Percentiles rank a stretch among this genome's conserved stretches.
Conservation (phyloP, 2,113 vertebrate species). For the Bagarius yarrelli region DNA sequence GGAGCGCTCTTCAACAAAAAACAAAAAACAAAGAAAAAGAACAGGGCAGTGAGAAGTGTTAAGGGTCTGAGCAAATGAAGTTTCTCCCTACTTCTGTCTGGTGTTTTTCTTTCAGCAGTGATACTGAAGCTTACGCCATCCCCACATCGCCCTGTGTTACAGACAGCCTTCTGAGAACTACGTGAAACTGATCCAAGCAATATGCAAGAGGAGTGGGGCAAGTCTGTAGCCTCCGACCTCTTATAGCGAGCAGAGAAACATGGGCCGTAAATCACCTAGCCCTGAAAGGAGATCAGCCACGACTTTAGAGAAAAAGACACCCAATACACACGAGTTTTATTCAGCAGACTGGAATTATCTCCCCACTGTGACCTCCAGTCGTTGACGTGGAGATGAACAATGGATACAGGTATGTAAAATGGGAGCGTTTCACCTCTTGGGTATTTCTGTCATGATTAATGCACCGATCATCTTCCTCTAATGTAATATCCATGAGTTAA, state of each 20-base stretch:
- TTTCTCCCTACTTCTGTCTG: not conserved
- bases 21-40: not conserved
- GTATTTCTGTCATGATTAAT: not conserved
- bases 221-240: slow-evolving; percentile 25
- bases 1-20: slow-evolving; percentile 79
- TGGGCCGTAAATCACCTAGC: slow-evolving; percentile 13
- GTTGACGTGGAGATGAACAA: slow-evolving; percentile 35
- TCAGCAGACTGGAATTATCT: slow-evolving; percentile 38
- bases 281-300: slow-evolving; percentile 43
- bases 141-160: not conserved
- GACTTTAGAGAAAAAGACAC: slow-evolving; percentile 42
- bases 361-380: slow-evolving; percentile 27
- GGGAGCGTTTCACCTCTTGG: not conserved
- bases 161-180: slow-evolving; percentile 3
- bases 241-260: slow-evolving; percentile 25
- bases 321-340: slow-evolving; percentile 44
- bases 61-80: not conserved
- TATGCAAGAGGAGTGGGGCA: slow-evolving; percentile 22
- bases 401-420: slow-evolving; percentile 14
- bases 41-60: not conserved
- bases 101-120: not conserved
- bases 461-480: not conserved
- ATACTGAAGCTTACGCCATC: slow-evolving; percentile 2
- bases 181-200: slow-evolving; percentile 22
- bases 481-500: not conserved